Conservation (phyloP, 2,888 invertebrate genomes). For the Hypomecis atomaria region DNA sequence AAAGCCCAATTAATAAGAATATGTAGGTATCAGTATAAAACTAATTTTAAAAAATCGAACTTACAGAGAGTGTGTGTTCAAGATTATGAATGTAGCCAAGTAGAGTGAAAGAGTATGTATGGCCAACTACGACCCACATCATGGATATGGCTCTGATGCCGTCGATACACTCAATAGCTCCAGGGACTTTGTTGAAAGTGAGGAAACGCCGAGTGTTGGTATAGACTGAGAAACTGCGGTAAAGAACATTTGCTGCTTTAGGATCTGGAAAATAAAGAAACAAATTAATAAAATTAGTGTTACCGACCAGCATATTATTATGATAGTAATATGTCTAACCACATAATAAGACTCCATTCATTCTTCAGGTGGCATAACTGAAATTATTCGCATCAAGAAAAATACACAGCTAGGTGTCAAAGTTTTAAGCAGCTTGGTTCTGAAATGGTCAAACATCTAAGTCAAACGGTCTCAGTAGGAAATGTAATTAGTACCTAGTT, state of each 20-base stretch:
- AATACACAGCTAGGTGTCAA: too few relatives aligned
- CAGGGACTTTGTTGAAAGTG: conserved; percentile 55
- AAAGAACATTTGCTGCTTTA: conserved; percentile 45
- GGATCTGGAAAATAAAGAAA: conserved; percentile 43
- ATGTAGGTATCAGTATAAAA: too few relatives aligned
- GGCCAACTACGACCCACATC: conserved; percentile 77
- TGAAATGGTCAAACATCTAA: too few relatives aligned
- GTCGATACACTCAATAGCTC: conserved; percentile 70
- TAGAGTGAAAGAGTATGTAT: conserved; percentile 60
- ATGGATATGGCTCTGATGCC: conserved; percentile 75
- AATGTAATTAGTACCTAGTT: not conserved
- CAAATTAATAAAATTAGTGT: not conserved
- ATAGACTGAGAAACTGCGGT: conserved; percentile 65
- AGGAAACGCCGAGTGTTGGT: conserved; percentile 70
- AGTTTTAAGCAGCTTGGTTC: too few relatives aligned
- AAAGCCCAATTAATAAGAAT: too few relatives aligned
- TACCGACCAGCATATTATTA: too few relatives aligned
- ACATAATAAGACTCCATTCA: too few relatives aligned
- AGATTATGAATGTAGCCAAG: conserved; percentile 56
- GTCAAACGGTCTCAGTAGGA: too few relatives aligned
- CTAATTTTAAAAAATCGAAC: conserved; percentile 24
- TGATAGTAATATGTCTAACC: too few relatives aligned
- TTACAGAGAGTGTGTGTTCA: conserved; percentile 47
- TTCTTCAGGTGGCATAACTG: too few relatives aligned
- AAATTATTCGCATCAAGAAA: too few relatives aligned